A percentile compares a stretch with the other conserved stretches of the same genome.
Evolutionary conservation across 2,888 invertebrate species (phyloP).

Genomic region (Scrobipalpa costella): DNA sequence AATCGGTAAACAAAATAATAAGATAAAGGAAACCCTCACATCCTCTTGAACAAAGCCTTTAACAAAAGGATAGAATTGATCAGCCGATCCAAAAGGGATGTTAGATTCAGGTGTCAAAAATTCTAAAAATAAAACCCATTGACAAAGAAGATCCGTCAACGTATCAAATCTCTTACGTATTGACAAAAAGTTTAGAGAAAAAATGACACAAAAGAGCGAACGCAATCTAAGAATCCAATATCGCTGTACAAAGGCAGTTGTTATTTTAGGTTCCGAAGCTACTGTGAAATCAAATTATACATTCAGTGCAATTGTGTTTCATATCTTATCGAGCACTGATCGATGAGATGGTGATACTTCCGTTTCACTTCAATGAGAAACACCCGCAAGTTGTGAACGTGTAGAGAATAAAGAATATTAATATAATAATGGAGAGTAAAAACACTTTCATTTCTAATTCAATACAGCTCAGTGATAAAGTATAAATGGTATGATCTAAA

Average conservation of each 20-base stretch:
- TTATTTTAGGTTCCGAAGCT: slow-evolving; percentile 69
- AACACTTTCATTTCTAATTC: too few relatives aligned
- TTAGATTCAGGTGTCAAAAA: slow-evolving; percentile 74
- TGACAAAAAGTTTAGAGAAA: slow-evolving; percentile 45
- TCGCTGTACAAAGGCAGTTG: slow-evolving; percentile 58
- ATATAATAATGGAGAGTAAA: too few relatives aligned
- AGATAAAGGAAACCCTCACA: slow-evolving; percentile 42
- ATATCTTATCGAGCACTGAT: slow-evolving; percentile 22
- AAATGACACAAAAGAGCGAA: slow-evolving; percentile 61
- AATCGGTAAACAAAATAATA: slow-evolving; percentile 31
- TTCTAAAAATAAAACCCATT: slow-evolving; percentile 60
- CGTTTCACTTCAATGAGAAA: slow-evolving; percentile 9
- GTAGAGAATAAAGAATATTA: too few relatives aligned
- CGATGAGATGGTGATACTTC: slow-evolving; percentile 11
- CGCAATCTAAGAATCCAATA: slow-evolving; percentile 74
- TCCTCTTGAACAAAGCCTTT: slow-evolving; percentile 49
- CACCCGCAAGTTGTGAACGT: not conserved
- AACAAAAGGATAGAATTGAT: slow-evolving; percentile 67
- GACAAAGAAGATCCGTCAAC: slow-evolving; percentile 66
- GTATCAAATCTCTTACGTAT: slow-evolving; percentile 67
- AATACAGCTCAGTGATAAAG: too few relatives aligned
- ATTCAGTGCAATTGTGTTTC: slow-evolving; percentile 41
- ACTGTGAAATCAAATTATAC: slow-evolving; percentile 53
- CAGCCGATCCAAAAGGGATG: slow-evolving; percentile 61
- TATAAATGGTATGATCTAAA: too few relatives aligned